A percentile compares a stretch with the other conserved stretches of the same genome.
Conservation (phyloP, 2,888 invertebrate genomes). For the Mylabris sibirica region DNA sequence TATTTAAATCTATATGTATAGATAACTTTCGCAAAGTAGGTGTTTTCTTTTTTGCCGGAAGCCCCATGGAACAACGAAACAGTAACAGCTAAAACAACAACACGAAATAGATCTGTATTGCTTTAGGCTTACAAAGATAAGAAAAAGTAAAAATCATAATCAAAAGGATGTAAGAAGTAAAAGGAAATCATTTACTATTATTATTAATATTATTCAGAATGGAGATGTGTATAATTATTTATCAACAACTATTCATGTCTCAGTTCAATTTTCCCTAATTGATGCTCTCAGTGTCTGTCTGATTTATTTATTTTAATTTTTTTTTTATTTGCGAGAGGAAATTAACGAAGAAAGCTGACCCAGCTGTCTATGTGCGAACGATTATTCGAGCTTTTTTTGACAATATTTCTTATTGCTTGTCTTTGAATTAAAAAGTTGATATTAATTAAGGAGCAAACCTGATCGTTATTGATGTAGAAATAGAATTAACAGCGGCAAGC, state of each 20-base stretch:
- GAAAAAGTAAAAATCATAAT: background rate
- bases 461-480: background rate
- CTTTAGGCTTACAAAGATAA: background rate
- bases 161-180: background rate
- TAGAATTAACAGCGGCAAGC: background rate
- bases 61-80: slow-evolving; percentile 10
- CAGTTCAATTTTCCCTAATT: background rate
- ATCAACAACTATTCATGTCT: background rate
- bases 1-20: slow-evolving; percentile 1
- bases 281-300: background rate
- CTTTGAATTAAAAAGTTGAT: too few species aligned
- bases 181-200: background rate
- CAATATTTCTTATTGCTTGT: too few species aligned
- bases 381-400: too few species aligned
- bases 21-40: slow-evolving; percentile 20
- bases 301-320: too few species aligned
- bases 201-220: background rate
- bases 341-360: background rate
- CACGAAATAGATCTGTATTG: background rate
- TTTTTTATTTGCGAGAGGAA: background rate
- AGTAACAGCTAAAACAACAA: background rate
- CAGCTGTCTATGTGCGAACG: background rate
- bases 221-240: background rate
- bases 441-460: background rate
- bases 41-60: slow-evolving; percentile 21